Evolutionary conservation across 2,113 vertebrate species (phyloP), one percentile per base, ranked within the genome.

Genomic region (Platichthys stellatus): DNA sequence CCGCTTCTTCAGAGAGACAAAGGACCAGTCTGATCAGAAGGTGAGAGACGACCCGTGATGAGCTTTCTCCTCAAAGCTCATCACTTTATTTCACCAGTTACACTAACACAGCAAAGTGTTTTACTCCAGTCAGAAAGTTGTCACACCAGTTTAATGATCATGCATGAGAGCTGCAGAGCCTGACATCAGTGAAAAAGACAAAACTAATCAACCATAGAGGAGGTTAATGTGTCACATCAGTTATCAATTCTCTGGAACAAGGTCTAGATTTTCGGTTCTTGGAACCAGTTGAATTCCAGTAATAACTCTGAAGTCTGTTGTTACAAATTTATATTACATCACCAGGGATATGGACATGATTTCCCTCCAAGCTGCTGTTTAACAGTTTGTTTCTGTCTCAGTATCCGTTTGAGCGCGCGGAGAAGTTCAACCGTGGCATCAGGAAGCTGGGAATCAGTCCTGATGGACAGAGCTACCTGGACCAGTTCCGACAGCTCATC

Each of bases 351-450:
- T 1, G 58, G 45, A 53, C 49, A 51, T 24, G 38, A 3, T 0
- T 38, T 43, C 4, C 15, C 21, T 61, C 9, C 8, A 3, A 74
- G 51, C 11, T 65, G 0, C 2, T 54, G 13, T 57, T 43, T 11
- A 35, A 18, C 15, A 45, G 3, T 58, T 18, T 59, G 7, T 62
- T 35, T 21, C 28, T 47, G 6, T 54, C 18, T 76, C 76, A 99
- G 98, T 99, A 99, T 87, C 98, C 98, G 0, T 99, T 98, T 91
- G 98, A 99, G 81, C 95, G 98, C 84, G 98, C 98, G 23, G 98
- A 99, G 92, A 99, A 99, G 92, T 99, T 99, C 89, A 99, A 99
- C 92, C 95, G 97, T 2, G 97, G 98, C 73, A 99, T 99, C 93
- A 94, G 98, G 83, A 99, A 99, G 90, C 94, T 99, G 85, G 98